Percentiles rank a stretch among this genome's conserved stretches.
Evolutionary conservation across 2,797 vertebrate genomes (phyloP).

Genomic region (Siniperca scherzeri): DNA sequence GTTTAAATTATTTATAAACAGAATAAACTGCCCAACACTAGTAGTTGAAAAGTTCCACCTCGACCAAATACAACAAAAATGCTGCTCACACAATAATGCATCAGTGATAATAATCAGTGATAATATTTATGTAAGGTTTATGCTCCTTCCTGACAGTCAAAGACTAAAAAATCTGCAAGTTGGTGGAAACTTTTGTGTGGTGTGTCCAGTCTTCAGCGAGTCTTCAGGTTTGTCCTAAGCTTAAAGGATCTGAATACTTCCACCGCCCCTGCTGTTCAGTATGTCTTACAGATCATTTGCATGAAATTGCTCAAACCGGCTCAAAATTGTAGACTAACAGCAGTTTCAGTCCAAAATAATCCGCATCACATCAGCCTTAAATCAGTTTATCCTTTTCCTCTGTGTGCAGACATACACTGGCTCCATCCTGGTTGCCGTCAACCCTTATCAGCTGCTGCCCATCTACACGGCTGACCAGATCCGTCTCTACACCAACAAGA

Average conservation of each 20-base stretch:
- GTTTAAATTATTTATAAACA: neutral
- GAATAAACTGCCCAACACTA: neutral
- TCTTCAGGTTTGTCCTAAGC: neutral
- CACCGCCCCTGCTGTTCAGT: neutral
- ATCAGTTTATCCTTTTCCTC: neutral
- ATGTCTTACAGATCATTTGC: neutral
- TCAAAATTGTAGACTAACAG: neutral
- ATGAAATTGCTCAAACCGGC: neutral
- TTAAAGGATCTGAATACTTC: neutral
- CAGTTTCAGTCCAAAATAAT: neutral
- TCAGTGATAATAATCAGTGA: neutral
- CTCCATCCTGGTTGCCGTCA: constrained; percentile 97
- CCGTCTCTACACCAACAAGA: constrained; percentile 98
- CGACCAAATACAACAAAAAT: neutral
- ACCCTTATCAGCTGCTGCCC: constrained; percentile 96
- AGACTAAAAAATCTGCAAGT: too few species aligned
- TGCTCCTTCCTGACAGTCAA: too few species aligned
- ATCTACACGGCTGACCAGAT: constrained; percentile 98
- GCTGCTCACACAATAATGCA: neutral
- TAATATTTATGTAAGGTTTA: neutral
- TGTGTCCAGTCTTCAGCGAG: neutral
- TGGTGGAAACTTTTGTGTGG: too few species aligned
- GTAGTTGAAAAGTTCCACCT: neutral
- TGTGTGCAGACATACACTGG: constrained; percentile 92
- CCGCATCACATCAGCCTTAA: neutral